These are phyloP conservation scores for Pollimyrus isidori DNA, from an alignment of 2,113 vertebrate species.

Conservation along the genomic window DNA sequence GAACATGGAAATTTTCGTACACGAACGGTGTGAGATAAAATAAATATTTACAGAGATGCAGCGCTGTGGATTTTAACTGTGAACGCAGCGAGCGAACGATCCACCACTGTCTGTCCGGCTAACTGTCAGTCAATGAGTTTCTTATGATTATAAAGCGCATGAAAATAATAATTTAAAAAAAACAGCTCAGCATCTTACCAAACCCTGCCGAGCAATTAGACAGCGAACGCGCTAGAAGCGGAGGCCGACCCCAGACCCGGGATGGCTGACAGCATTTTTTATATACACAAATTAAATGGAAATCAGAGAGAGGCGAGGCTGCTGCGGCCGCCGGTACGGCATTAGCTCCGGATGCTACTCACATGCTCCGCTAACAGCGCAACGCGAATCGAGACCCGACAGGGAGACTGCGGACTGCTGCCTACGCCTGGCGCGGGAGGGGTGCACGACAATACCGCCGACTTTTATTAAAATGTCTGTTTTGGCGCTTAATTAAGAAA, in stretches of 20 bases:
- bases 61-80: not conserved
- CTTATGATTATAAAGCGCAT: not conserved
- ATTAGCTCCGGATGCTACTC: slow-evolving; percentile 58
- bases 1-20: not conserved
- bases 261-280: not conserved
- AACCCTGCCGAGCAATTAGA: not conserved
- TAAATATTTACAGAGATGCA: not conserved
- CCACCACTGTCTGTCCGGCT: not conserved
- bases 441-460: slow-evolving; percentile 16
- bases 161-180: not conserved
- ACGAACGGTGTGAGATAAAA: not conserved
- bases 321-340: slow-evolving; percentile 10
- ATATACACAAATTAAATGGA: not conserved
- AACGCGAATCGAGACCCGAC: slow-evolving; percentile 38
- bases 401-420: slow-evolving; percentile 38
- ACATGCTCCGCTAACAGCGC: slow-evolving; percentile 63
- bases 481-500: slow-evolving; percentile 42
- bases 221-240: not conserved
- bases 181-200: not conserved
- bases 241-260: not conserved
- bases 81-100: not conserved
- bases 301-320: not conserved
- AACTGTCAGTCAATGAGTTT: not conserved
- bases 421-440: slow-evolving; percentile 29
- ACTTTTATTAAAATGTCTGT: slow-evolving; percentile 28